Base-by-base conservation (phyloP, 2,113 vertebrate species). In the Carollia perspicillata region DNA sequence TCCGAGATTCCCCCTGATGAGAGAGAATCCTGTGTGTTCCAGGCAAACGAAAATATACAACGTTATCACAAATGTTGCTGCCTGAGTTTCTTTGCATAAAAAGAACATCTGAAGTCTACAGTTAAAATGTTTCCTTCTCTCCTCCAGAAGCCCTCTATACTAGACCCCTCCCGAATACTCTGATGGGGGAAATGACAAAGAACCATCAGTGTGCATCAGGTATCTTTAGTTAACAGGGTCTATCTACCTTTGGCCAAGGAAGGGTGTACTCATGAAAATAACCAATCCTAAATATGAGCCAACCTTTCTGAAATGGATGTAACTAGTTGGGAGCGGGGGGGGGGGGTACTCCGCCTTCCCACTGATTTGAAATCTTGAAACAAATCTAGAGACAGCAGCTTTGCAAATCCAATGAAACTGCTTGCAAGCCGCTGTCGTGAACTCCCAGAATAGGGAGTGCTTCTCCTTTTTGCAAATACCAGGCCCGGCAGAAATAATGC, bases 51-150 rank as follows among this genome's bases (percentile, higher is more conserved):
- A 96, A 84, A 37, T 49, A 53, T 26, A 69, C 58, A 12, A 8
- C 14, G 26, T 26, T 63, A 58, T 87, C 60, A 55, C 65, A 92
- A 87, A 93, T 66, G 44, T 92, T 77, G 26, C 51, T 95, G 72
- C 58, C 22, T 68, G 40, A 11, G 16, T 53, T 93, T 74, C 18
- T 78, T 90, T 69, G 18, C 63, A 90, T 71, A 33, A 75, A 89
- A 80, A 89, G 26, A 74, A 92, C 2, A 20, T 44, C 22, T 68
- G 78, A 88, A 79, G 47, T 79, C 53, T 91, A 40, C 26, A 95
- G 51, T 96, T 95, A 66, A 92, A 95, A 49, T 33, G 6, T 5
- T 92, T 13, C 33, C 16, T 89, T 84, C 60, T 66, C 17, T 94
- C 28, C 35, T 71, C 35, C 18, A 72, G 26, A 60, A 92, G 69